These are phyloP conservation scores for Amazona vittata DNA, from an alignment of 2,113 vertebrate genomes.

Conservation along the genomic window DNA sequence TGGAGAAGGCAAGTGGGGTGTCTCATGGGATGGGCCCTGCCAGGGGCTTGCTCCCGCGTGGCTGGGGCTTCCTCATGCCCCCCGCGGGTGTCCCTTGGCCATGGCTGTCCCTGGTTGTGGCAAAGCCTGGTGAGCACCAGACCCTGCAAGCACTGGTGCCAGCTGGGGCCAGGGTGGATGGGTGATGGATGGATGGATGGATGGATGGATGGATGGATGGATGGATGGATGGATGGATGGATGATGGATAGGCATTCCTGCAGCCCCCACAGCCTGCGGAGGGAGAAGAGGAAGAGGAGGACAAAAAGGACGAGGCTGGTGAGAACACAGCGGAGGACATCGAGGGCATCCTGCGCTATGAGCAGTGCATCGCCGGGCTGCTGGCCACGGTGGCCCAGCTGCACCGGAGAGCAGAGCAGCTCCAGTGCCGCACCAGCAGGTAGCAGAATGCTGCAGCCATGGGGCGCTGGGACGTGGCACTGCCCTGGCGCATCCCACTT, in stretches of 20 bases:
- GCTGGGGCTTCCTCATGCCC: neutral
- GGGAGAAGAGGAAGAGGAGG: neutral
- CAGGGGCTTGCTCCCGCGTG: fast-evolving
- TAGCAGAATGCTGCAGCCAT: fast-evolving
- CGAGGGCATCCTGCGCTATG: conserved; percentile 43
- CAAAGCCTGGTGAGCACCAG: neutral
- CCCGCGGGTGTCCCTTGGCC: neutral
- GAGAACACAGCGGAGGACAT: neutral
- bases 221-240: no score
- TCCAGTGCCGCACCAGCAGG: conserved; percentile 46
- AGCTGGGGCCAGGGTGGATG: no score
- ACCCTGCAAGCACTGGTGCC: neutral
- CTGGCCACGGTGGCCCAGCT: conserved; percentile 68
- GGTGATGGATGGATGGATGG: no score
- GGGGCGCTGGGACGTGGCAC: no score
- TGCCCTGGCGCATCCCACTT: fast-evolving
- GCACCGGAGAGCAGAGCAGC: conserved; percentile 71
- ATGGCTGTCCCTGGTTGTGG: no score
- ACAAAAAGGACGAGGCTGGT: neutral
- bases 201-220: no score
- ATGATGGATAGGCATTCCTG: neutral
- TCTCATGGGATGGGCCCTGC: fast-evolving
- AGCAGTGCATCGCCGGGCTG: conserved; percentile 67
- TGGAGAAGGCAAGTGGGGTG: conserved; percentile 16
- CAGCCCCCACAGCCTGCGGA: conserved; percentile 2